phyloP scores from a whole-genome alignment of 2,888 invertebrate genomes.

The Phlogophora meticulosa region DNA sequence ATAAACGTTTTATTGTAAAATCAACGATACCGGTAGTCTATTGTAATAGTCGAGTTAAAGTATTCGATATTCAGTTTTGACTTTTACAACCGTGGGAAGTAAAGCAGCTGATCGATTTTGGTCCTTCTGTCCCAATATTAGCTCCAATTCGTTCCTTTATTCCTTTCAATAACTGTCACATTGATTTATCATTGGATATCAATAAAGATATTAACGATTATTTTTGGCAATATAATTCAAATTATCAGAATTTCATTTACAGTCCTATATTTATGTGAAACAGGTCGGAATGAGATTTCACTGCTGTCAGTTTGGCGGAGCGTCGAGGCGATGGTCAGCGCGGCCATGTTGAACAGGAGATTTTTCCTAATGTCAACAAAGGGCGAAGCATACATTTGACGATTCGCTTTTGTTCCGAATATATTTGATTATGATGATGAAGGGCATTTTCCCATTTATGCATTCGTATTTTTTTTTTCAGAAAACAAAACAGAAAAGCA shows the following conservation, averaged over 20 bases:
- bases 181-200: constrained; percentile 19
- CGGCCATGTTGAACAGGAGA: too few species aligned
- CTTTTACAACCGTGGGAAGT: constrained; percentile 38
- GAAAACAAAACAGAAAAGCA: too few species aligned
- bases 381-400: too few species aligned
- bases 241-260: background rate
- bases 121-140: constrained; percentile 19
- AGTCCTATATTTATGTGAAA: background rate
- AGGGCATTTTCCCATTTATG: too few species aligned
- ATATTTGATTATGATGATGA: too few species aligned
- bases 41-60: constrained; percentile 19
- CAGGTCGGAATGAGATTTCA: too few species aligned
- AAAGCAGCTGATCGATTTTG: constrained; percentile 41
- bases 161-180: constrained; percentile 30
- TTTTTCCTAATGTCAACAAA: too few species aligned
- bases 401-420: too few species aligned
- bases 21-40: constrained; percentile 1
- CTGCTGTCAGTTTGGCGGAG: too few species aligned
- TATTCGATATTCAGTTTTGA: constrained; percentile 46
- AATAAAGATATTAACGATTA: constrained; percentile 6
- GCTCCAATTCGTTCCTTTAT: constrained; percentile 36
- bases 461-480: too few species aligned
- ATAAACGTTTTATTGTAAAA: background rate
- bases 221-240: background rate
- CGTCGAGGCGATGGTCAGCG: too few species aligned